Evolutionary conservation across 2,888 invertebrate genomes (phyloP), one percentile per base, ranked within the genome.

Genomic region (Hymenopus coronatus): DNA sequence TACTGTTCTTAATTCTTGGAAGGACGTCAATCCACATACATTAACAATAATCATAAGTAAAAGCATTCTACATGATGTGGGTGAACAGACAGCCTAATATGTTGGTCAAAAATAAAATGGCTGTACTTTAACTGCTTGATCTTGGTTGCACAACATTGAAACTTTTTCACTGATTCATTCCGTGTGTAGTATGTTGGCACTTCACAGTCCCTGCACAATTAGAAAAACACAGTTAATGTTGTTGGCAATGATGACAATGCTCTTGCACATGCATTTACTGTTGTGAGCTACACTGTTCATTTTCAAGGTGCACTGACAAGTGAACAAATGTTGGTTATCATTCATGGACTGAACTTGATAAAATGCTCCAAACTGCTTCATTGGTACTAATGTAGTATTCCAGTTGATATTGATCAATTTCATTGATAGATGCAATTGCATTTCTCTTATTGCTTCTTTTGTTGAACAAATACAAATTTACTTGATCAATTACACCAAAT

Each of bases 221-320:
- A 25, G 87, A 91, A 92, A 89, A 92, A 92, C 86, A 85, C 90
- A 30, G 91, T 91, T 85, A 91, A 89, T 30, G 91, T 91, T 85
- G 91, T 91, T 28, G 83, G 33, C 33, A 91, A 89, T 28, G 89
- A 30, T 14, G 20, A 87, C 9, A 90, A 89, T 27, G 91, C 89
- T 91, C 90, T n/a, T 70, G 92, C 89, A 88, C 83, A 89, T 86
- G 91, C 91, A 91, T 92, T 92, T 15, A 89, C 90, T 89, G 90
- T 90, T 33, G 91, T 92, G 88, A 93, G 93, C 88, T 92, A 92
- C 91, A 90, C 88, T 92, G 91, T 83, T 91, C 91, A 90, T 91
- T 92, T 91, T 92, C 91, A 89, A 92, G 90, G 89, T 92, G 91
- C 2, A n/a, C 91, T 88, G 90, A 90, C 84, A 92, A 90, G 90